Conservation (phyloP, 2,888 invertebrate genomes). For the Sepiola atlantica region DNA sequence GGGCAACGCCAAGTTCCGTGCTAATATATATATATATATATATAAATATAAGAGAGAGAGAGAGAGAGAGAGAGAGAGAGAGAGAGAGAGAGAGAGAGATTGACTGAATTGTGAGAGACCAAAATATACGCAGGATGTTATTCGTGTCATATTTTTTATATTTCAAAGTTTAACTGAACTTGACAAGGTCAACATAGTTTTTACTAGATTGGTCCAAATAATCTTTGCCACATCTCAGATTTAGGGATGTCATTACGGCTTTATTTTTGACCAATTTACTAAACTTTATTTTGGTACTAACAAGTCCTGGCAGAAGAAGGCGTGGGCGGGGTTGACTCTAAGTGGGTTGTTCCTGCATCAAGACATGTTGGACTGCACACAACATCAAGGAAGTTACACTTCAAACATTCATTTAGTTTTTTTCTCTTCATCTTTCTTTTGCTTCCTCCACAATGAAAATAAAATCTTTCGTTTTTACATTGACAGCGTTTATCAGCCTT, state of each 20-base stretch:
- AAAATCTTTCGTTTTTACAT: too few species aligned
- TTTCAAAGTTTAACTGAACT: background rate
- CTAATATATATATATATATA: too few species aligned
- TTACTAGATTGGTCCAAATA: background rate
- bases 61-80: too few species aligned
- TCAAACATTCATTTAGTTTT: background rate
- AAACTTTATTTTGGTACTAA: slow-evolving; percentile 32
- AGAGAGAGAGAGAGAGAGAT: too few species aligned
- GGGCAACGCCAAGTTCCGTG: too few species aligned
- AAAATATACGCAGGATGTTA: background rate
- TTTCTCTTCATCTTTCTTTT: background rate
- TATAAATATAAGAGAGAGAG: too few species aligned
- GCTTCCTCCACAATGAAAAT: too few species aligned
- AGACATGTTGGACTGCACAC: background rate
- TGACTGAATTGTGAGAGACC: background rate
- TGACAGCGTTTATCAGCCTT: too few species aligned
- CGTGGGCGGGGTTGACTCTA: background rate
- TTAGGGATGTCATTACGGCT: background rate
- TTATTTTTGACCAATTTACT: background rate
- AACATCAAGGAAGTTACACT: background rate
- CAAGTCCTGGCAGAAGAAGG: background rate
- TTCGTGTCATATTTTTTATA: background rate
- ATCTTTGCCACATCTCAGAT: background rate
- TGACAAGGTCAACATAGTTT: background rate
- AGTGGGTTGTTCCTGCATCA: background rate